Conservation (phyloP, 1,140 invertebrate species). For the Hylaeus anthracinus region DNA sequence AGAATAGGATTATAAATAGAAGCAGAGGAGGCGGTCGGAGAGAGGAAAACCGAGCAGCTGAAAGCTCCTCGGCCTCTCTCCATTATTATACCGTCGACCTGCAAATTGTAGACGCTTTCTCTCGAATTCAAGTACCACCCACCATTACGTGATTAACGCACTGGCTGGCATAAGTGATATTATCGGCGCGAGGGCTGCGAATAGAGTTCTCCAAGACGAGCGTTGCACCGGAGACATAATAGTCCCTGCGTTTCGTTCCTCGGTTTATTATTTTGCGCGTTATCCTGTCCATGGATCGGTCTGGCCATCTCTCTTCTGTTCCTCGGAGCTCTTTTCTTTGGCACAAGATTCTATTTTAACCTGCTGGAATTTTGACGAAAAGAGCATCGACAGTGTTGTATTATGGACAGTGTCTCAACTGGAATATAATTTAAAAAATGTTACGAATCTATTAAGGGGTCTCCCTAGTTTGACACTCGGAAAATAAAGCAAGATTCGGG, state of each 20-base stretch:
- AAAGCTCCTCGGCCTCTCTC: constrained; percentile 39
- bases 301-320: too few relatives aligned
- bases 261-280: constrained; percentile 19
- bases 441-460: too few relatives aligned
- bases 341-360: too few relatives aligned
- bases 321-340: too few relatives aligned
- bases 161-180: constrained; percentile 42
- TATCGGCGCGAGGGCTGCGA: constrained; percentile 33
- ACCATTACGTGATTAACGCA: constrained; percentile 57
- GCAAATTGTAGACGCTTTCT: constrained; percentile 54
- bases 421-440: too few relatives aligned
- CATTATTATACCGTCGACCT: constrained; percentile 60
- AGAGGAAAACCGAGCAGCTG: constrained; percentile 5
- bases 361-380: too few relatives aligned
- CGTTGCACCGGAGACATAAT: constrained; percentile 20
- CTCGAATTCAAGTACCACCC: constrained; percentile 43
- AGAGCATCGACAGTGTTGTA: too few relatives aligned
- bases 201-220: constrained; percentile 38
- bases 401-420: too few relatives aligned
- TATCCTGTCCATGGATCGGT: constrained; percentile 27
- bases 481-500: too few relatives aligned
- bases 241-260: constrained; percentile 34
- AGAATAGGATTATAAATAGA: constrained; percentile 69
- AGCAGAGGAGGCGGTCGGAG: constrained; percentile 27
- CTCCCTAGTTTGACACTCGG: too few relatives aligned